A percentile compares a stretch with the other conserved stretches of the same genome.
phyloP scores from a whole-genome alignment of 2,797 vertebrate species.

The Nannoperca australis region DNA sequence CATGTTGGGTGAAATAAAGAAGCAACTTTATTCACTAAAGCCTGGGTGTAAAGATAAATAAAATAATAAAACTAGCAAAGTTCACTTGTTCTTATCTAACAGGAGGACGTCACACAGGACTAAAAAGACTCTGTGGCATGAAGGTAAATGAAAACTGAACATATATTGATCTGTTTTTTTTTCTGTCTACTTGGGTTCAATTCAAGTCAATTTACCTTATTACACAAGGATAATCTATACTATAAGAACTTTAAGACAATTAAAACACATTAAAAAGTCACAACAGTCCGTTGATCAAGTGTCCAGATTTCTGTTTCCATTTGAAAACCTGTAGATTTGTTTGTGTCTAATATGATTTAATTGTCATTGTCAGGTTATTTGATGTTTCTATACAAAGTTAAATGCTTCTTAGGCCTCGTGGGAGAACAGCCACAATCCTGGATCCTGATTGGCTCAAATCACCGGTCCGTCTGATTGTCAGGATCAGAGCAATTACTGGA shows the following conservation, averaged over 20 bases:
- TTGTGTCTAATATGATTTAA: background rate
- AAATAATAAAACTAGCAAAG: background rate
- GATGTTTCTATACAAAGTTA: background rate
- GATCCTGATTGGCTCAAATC: conserved; percentile 18
- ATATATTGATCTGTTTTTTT: background rate
- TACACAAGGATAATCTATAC: no score
- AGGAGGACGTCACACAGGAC: background rate
- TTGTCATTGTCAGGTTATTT: background rate
- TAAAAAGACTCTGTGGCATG: background rate
- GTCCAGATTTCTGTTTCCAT: background rate
- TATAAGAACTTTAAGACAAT: background rate
- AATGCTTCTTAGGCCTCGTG: background rate
- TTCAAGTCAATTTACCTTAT: background rate
- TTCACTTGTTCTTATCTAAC: background rate
- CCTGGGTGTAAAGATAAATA: background rate
- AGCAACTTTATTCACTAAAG: background rate
- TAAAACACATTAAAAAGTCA: background rate
- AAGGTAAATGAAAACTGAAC: background rate
- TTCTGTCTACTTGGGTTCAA: background rate
- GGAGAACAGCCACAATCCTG: conserved; percentile 11
- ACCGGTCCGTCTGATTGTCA: background rate
- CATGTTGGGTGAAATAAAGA: background rate
- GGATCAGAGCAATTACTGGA: conserved; percentile 29
- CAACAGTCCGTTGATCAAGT: background rate
- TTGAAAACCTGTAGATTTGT: background rate